A percentile compares a stretch with the other conserved stretches of the same genome.
These are phyloP conservation scores for Pecten maximus DNA, from an alignment of 2,888 invertebrate genomes.

Conservation along the genomic window DNA sequence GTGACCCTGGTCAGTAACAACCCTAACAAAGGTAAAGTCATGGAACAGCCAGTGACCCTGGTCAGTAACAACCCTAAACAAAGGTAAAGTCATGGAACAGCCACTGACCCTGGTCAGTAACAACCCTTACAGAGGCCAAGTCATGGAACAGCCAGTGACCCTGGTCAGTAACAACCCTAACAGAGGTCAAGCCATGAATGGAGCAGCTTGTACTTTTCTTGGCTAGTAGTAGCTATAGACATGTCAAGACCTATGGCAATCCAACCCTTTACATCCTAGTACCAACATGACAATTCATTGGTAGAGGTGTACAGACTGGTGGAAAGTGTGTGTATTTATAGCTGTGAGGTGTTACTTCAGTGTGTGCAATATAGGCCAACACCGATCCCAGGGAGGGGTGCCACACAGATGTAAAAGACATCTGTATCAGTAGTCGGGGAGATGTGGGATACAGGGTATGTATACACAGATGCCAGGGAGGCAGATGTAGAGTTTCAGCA, in stretches of 20 bases:
- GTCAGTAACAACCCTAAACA: too few relatives aligned
- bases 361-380: neutral
- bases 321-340: conserved; percentile 5
- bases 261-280: neutral
- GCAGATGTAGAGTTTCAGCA: neutral
- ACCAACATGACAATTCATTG: neutral
- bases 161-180: neutral
- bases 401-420: neutral
- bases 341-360: conserved; percentile 25
- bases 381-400: neutral
- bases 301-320: neutral
- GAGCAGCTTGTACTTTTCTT: too few relatives aligned
- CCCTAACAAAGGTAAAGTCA: neutral
- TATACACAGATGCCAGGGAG: conserved; percentile 7
- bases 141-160: neutral
- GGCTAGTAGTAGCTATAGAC: too few relatives aligned
- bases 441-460: neutral
- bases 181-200: too few relatives aligned
- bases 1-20: neutral
- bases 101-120: neutral
- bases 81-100: neutral
- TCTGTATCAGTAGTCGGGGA: neutral
- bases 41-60: neutral
- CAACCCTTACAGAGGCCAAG: neutral
- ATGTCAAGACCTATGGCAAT: neutral